Base-by-base conservation (phyloP, 2,888 invertebrate species). In the Aphidoletes aphidimyza region DNA sequence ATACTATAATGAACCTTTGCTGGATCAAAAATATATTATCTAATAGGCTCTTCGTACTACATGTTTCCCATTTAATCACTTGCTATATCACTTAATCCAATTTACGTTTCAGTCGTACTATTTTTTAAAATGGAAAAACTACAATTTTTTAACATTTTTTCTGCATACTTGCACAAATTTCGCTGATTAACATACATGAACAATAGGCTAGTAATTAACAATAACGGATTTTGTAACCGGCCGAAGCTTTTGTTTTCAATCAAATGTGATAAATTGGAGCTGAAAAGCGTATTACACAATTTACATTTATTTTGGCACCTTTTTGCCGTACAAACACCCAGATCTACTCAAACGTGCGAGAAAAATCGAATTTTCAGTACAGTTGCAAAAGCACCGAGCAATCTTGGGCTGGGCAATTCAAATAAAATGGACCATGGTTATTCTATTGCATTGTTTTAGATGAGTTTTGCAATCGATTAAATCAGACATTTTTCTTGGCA, bases 211-310 rank as follows among this genome's bases (percentile, higher is more conserved):
- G 30, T 14, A 69, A 69, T 69, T 69, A 69, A 30, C 30, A 69
- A 30, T 3, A 69, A 2, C 14, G 14, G 30, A 69, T 69, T 30
- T 69, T 69, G 69, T 69, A 69, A 69, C 34, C 3, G n/a, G n/a
- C n/a, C n/a, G 69, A 47, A 54, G 26, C 69, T 69, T 69, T 69
- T 69, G 69, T 69, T 69, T 69, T 69, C 69, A 69, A 69, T 69
- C 30, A 69, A 69, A 69, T 69, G 69, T 69, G 69, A 69, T 54
- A 54, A 54, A 54, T 69, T 69, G 69, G 69, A 30, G 34, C 17
- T 69, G 69, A 69, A 69, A 69, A 69, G 34, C 34, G 69, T n/a
- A n/a, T 26, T 69, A 69, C 69, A 30, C 30, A 9, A 30, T 34
- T 69, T 14, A 69, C 30, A 11, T 69, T 17, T 14, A 47, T 54